Evolutionary conservation across 2,888 invertebrate species (phyloP), one percentile per base, ranked within the genome.

Genomic region (Dorcus hopei): DNA sequence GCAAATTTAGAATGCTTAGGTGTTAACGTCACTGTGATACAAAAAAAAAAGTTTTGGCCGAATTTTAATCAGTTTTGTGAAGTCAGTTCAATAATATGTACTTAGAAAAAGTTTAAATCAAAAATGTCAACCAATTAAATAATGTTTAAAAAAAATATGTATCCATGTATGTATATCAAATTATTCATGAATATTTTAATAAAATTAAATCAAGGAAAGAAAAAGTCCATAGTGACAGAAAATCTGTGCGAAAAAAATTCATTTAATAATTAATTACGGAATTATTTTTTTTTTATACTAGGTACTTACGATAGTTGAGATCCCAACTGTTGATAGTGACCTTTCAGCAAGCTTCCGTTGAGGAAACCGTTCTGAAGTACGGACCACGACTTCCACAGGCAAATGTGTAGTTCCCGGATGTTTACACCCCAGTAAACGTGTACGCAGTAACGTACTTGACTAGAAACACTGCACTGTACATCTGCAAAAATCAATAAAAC

Each of bases 371-470:
- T 85, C 19, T 85, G 82, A 60, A 90, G 80, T 58, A 82, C 81
- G 54, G 80, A 80, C 86, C 87, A 86, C 1, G 90, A 87, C 54
- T 87, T 83, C 90, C 90, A 90, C 43, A 91, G 81, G 54, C 89
- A 89, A 69, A 87, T 81, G 74, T 90, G 90, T 58, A 91, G 81
- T 73, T 90, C 88, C 64, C 88, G 81, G 61, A 90, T 90, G 38
- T 89, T 89, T 49, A 90, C 90, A 3, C 89, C 90, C 90, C 90
- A 91, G 80, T 88, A 89, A 65, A 87, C 87, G 67, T 88, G 86
- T 63, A 88, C 80, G 75, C 86, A 86, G 76, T 90, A 91, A 58
- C 86, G 83, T 56, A 89, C 89, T 74, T 89, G 89, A 66, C 90
- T 90, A 19, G 90, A 89, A 52, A 90, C 83, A 66, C 83, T 83